These are phyloP conservation scores for Amblyteles armatorius DNA, from an alignment of 2,888 invertebrate genomes.

Conservation along the genomic window DNA sequence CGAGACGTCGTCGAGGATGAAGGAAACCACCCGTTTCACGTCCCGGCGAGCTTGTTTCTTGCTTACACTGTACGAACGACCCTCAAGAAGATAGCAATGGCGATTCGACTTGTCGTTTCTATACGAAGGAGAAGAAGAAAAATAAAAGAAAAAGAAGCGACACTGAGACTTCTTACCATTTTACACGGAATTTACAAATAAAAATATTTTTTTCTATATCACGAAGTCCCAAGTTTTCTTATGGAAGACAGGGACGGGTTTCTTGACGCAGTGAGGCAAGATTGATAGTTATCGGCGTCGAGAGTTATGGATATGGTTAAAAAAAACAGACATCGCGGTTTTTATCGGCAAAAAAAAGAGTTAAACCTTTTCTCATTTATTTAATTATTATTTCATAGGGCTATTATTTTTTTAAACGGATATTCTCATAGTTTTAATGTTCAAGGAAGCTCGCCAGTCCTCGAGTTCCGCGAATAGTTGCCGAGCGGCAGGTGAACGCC, in stretches of 20 bases:
- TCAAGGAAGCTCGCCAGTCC: constrained; percentile 19
- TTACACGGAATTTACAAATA: background rate
- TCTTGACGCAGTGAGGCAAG: background rate
- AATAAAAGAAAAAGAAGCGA: background rate
- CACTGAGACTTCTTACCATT: background rate
- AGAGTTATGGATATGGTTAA: background rate
- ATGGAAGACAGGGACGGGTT: background rate
- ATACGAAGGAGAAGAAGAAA: background rate
- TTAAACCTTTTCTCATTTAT: background rate
- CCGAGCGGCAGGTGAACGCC: constrained; percentile 24
- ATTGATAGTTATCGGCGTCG: background rate
- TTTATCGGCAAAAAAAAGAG: background rate
- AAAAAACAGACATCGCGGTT: background rate
- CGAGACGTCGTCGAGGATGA: constrained; percentile 12
- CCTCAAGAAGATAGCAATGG: background rate
- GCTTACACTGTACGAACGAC: constrained; percentile 13
- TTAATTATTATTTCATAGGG: background rate
- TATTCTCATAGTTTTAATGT: constrained; percentile 17
- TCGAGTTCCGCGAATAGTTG: constrained; percentile 29
- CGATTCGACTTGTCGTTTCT: background rate
- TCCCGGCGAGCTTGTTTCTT: background rate
- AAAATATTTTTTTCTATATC: background rate
- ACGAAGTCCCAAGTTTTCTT: background rate
- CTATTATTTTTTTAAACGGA: background rate
- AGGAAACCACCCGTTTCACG: constrained; percentile 14